Conservation (phyloP, 2,797 vertebrate genomes). For the Tragopan temminckii region DNA sequence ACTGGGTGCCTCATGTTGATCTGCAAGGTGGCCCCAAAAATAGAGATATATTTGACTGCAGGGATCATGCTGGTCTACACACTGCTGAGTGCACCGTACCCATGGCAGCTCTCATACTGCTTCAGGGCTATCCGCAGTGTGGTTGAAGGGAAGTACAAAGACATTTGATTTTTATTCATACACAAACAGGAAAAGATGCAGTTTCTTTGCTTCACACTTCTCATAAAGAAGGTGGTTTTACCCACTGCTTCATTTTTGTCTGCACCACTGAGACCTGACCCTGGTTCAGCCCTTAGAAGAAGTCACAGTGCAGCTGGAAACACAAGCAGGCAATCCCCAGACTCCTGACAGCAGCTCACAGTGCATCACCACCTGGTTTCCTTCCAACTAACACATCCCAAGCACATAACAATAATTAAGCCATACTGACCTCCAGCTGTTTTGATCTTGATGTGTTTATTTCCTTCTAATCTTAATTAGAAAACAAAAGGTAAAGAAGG, state of each 20-base stretch:
- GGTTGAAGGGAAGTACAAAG: neutral
- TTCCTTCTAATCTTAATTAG: conserved; percentile 81
- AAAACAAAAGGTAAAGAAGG: conserved; percentile 51
- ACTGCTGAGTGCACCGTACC: neutral
- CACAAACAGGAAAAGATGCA: neutral
- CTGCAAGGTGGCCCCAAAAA: neutral
- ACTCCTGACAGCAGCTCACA: neutral
- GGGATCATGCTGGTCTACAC: neutral
- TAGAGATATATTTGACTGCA: neutral
- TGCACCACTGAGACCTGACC: neutral
- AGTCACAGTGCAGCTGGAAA: neutral
- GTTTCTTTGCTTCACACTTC: neutral
- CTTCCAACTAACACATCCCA: neutral
- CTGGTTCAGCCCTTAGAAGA: neutral
- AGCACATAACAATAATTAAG: neutral
- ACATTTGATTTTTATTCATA: neutral
- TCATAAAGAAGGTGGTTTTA: neutral
- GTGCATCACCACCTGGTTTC: neutral
- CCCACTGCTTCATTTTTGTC: neutral
- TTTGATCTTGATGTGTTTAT: conserved; percentile 40
- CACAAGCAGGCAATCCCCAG: neutral
- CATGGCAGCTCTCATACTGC: neutral
- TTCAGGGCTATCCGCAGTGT: neutral
- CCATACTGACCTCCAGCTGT: conserved; percentile 74
- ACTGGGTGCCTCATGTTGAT: neutral